Conservation (phyloP, 2,113 vertebrate genomes). For the Engraulis encrasicolus region DNA sequence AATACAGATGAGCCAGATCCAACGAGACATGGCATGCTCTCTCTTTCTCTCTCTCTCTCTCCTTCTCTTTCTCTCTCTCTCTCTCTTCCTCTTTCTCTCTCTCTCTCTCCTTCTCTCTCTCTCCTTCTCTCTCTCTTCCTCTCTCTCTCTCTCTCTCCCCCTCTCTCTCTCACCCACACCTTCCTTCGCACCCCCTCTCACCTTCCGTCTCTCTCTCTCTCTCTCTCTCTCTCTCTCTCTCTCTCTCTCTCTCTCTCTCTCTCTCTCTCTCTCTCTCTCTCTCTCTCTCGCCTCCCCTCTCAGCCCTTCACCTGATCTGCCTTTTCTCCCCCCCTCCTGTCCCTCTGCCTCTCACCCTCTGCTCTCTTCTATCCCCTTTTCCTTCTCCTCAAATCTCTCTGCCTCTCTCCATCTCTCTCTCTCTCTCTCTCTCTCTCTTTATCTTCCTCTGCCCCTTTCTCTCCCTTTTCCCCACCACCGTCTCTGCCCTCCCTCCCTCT, state of each 20-base stretch:
- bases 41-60: no score
- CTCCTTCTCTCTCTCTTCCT: slow-evolving; percentile 23
- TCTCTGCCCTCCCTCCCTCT: no score
- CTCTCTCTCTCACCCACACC: slow-evolving; percentile 2
- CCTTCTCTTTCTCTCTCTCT: neutral
- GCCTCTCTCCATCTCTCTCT: no score
- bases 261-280: neutral
- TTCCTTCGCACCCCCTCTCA: neutral
- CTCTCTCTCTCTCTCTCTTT: no score
- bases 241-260: neutral
- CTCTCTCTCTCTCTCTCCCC: slow-evolving; percentile 22
- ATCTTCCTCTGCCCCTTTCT: no score
- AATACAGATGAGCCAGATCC: neutral
- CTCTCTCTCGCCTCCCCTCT: no score
- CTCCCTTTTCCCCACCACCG: no score
- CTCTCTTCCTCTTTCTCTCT: neutral
- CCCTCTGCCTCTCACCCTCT: no score
- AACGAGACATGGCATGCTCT: neutral
- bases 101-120: neutral
- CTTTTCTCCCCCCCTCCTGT: no score
- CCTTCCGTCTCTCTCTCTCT: neutral
- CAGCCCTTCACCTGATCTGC: no score
- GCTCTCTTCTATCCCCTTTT: no score
- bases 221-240: neutral
- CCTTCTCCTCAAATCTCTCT: no score